Evolutionary conservation across 2,888 invertebrate genomes (phyloP), one percentile per base, ranked within the genome.

Genomic region (Ditylenchus weischeri): DNA sequence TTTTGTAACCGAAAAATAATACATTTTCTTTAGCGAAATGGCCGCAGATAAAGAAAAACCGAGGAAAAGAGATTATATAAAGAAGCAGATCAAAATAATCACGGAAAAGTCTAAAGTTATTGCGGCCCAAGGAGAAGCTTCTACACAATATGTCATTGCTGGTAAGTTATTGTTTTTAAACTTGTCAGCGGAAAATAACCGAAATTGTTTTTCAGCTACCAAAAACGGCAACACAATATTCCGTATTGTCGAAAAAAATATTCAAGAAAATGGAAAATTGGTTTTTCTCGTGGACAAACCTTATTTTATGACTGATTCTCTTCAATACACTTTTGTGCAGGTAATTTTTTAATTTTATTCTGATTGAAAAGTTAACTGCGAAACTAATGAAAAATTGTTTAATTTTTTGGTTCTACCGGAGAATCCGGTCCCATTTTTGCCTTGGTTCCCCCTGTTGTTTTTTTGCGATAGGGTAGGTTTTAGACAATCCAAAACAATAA

Each of bases 31-130:
- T 43, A 43, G 43, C 43, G 8, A 43, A 8, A 43, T 43, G 43
- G 43, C 43, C 1, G 43, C 43, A 13, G 43, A 43, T 10, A 29
- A 54, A 54, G 54, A 21, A 21, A 54, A 29, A 54, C 54, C 54
- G 3, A 4, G 54, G 4, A 54, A 54, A 29, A 21, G 54, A 29
- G 54, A 54, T 10, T 54, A 54, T 54, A 54, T 54, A 7, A 54
- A 54, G 13, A 54, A 54, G n/a, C 54, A 54, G 8, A 54, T 54
- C 11, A 54, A 54, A 54, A 54, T 54, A 10, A 54, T 54, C n/a
- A 54, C 21, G 29, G 54, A 54, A 54, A 54, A 54, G n/a, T 54
- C 54, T 15, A 54, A 54, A 13, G 13, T 15, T 21, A 23, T 54
- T 18, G 54, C 54, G 10, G 54, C 54, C 11, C 54, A 54, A 54